These are phyloP conservation scores for Kryphioiulus occultus DNA, from an alignment of 2,888 invertebrate genomes.

Conservation along the genomic window DNA sequence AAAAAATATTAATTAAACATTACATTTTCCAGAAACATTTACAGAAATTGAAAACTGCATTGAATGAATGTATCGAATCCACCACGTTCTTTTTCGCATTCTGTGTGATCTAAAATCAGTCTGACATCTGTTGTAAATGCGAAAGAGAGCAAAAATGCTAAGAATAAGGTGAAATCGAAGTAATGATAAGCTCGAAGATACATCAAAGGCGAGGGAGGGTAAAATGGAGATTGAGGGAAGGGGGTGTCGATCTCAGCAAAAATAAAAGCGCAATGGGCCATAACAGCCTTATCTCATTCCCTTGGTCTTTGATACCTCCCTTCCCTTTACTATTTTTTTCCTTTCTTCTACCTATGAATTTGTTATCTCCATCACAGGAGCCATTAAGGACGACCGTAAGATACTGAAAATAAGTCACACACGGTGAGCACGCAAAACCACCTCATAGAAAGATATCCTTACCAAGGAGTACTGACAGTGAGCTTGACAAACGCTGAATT, in stretches of 20 bases:
- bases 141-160: background rate
- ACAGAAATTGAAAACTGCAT: too few species aligned
- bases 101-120: conserved; percentile 6
- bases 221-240: conserved; percentile 11
- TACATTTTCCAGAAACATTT: too few species aligned
- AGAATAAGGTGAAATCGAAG: conserved; percentile 36
- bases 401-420: conserved; percentile 36
- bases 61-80: too few species aligned
- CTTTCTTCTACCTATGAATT: conserved; percentile 40
- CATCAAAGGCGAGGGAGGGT: background rate
- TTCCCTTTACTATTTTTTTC: background rate
- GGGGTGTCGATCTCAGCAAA: conserved; percentile 36
- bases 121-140: background rate
- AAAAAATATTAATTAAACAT: too few species aligned
- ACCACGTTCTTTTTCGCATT: background rate
- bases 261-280: conserved; percentile 40
- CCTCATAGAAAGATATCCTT: background rate
- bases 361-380: conserved; percentile 20
- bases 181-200: conserved; percentile 28
- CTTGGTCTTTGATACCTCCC: conserved; percentile 9
- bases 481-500: background rate
- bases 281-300: conserved; percentile 37
- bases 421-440: background rate
- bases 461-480: background rate
- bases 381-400: background rate